A percentile compares a stretch with the other conserved stretches of the same genome.
phyloP scores from a whole-genome alignment of 2,797 vertebrate genomes.

The Varecia variegata region DNA sequence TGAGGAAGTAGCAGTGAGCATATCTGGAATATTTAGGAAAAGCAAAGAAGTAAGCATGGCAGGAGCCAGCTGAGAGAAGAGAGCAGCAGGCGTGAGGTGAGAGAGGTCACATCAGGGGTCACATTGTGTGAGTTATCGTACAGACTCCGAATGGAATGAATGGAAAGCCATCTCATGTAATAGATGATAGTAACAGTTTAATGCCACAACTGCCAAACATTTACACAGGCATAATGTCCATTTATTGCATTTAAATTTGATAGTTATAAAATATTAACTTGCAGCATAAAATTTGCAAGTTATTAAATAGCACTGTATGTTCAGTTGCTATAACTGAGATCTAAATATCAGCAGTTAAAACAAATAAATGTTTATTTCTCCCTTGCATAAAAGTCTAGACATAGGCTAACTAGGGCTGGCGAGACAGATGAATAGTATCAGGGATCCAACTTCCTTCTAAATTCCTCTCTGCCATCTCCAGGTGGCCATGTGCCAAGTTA shows the following conservation, averaged over 20 bases:
- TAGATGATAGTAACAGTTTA: not conserved
- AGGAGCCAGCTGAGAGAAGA: not conserved
- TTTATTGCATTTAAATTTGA: not conserved
- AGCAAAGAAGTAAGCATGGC: not conserved
- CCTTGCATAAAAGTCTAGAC: not conserved
- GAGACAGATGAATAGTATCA: not conserved
- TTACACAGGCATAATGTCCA: not conserved
- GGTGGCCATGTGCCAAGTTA: not conserved
- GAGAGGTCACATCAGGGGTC: not conserved
- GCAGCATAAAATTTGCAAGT: not conserved
- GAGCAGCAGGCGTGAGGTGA: not conserved
- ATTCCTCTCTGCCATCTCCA: not conserved
- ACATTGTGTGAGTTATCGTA: not conserved
- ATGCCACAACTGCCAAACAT: not conserved
- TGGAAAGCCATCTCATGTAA: not conserved
- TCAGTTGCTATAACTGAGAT: conserved; percentile 11
- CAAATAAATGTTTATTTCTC: not conserved
- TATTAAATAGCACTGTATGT: conserved; percentile 17
- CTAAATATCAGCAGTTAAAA: conserved; percentile 40
- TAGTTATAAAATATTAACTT: conserved; percentile 52
- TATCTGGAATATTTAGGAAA: not conserved
- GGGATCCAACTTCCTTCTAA: not conserved
- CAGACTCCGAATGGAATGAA: not conserved
- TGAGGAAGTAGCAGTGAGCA: not conserved
- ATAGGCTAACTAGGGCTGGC: not conserved